Evolutionary conservation across 2,888 invertebrate species (phyloP).

Genomic region (Ichneumoninae sp.): DNA sequence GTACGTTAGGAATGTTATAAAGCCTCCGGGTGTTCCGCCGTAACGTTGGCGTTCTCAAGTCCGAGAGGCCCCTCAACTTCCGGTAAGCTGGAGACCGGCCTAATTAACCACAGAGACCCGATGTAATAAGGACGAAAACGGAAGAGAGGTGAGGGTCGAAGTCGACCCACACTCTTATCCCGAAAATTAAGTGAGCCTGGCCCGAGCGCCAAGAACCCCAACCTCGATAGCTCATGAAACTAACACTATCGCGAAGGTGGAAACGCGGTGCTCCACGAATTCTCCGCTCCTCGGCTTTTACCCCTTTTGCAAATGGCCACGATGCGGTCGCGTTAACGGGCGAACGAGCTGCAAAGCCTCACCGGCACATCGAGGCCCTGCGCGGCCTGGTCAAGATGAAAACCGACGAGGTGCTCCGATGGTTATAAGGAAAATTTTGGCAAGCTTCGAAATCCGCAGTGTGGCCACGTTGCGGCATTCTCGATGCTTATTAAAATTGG

Average conservation of each 20-base stretch:
- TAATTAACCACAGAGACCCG: slow-evolving; percentile 66
- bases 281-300: slow-evolving; percentile 33
- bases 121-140: slow-evolving; percentile 58
- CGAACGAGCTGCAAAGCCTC: slow-evolving; percentile 64
- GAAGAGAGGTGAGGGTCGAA: slow-evolving; percentile 36
- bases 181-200: slow-evolving; percentile 71
- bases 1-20: slow-evolving; percentile 58
- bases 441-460: slow-evolving; percentile 42
- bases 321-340: slow-evolving; percentile 59
- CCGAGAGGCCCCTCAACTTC: slow-evolving; percentile 55
- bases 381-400: background rate
- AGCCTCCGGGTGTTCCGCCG: slow-evolving; percentile 26
- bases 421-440: slow-evolving; percentile 53
- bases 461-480: slow-evolving; percentile 27
- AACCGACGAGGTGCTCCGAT: slow-evolving; percentile 8
- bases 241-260: slow-evolving; percentile 29
- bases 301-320: slow-evolving; percentile 54
- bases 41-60: slow-evolving; percentile 35
- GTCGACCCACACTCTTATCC: slow-evolving; percentile 64
- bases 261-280: slow-evolving; percentile 8
- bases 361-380: background rate
- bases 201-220: slow-evolving; percentile 59
- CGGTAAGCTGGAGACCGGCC: slow-evolving; percentile 48
- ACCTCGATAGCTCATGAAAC: slow-evolving; percentile 63
- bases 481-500: slow-evolving; percentile 57